A percentile compares a stretch with the other conserved stretches of the same genome.
Evolutionary conservation across 2,888 invertebrate species (phyloP).

Genomic region (Coenonympha arcania): DNA sequence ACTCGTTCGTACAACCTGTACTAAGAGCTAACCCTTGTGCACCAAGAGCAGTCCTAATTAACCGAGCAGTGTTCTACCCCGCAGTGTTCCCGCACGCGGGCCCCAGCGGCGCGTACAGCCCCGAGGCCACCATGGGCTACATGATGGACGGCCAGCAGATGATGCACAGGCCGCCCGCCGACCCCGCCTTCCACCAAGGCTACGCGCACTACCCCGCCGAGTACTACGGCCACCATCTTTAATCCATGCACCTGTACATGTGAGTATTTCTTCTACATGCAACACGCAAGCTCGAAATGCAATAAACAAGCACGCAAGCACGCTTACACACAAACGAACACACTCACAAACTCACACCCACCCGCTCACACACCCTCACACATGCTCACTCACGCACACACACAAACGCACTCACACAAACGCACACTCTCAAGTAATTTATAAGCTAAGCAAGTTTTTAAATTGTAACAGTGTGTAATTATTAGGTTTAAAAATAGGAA

Average conservation of each 20-base stretch:
- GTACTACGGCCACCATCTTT: conserved; percentile 96
- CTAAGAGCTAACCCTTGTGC: neutral
- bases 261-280: conserved; percentile 43
- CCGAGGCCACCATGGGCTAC: conserved; percentile 96
- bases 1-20: too few relatives aligned
- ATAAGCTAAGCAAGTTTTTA: too few relatives aligned
- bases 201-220: conserved; percentile 92
- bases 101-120: conserved; percentile 96
- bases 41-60: conserved; percentile 58
- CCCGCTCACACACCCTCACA: too few relatives aligned
- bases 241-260: conserved; percentile 73
- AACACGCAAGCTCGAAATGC: too few relatives aligned
- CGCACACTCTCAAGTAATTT: too few relatives aligned
- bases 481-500: too few relatives aligned
- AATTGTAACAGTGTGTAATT: too few relatives aligned
- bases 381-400: too few relatives aligned
- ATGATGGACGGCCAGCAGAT: conserved; percentile 99
- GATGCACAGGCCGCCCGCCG: conserved; percentile 96
- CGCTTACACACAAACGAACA: too few relatives aligned
- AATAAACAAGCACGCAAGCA: too few relatives aligned
- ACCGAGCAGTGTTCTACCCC: conserved; percentile 68
- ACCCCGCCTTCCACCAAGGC: conserved; percentile 94
- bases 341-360: too few relatives aligned
- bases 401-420: too few relatives aligned
- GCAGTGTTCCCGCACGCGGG: conserved; percentile 95